Evolutionary conservation across 2,797 vertebrate genomes (phyloP), one percentile per base, ranked within the genome.

Genomic region (Pantherophis vulpinus): DNA sequence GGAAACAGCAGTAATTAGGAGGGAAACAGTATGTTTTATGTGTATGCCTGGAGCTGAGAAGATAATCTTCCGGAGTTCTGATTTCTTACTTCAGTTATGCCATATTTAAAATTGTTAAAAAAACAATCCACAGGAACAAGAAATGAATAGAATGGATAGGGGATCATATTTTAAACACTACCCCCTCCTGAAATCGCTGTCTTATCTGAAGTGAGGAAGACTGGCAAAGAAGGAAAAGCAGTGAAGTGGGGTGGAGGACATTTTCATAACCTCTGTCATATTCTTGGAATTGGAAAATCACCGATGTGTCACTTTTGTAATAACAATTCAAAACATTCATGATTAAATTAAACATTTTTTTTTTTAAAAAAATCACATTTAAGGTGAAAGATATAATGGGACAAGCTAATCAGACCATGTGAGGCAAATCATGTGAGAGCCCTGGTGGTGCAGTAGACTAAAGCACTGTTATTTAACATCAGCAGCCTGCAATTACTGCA

Each of bases 71-170:
- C 51, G 58, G 13, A 18, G 58, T 32, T 23, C 74, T 58, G 60
- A 51, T 63, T 94, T 92, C 58, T 2, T 88, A 7, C 83, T 94
- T 79, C 27, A 91, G 56, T 18, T 13, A 8, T 1, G 56, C 18
- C 14, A 91, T 59, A 89, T 92, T 93, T 25, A 54, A 91, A 79
- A 95, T 60, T 87, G 14, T 20, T 10, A 51, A 95, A 95, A 95
- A 95, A 95, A 95, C 66, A n/a, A 47, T 55, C 2, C 51, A 93
- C 37, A 32, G 54, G 51, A 89, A 87, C 79, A 83, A 47, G 37
- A 83, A 83, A 83, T 83, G 37, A 83, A 83, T 25, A 90, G 74
- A 94, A 10, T 27, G 37, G 42, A 51, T 8, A 54, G 51, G 7
- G 14, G 29, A 1, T 2, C 11, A 32, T 89, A 13, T 87, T 93